phyloP scores from a whole-genome alignment of 2,888 invertebrate species.

The Gymnocheta viridis region DNA sequence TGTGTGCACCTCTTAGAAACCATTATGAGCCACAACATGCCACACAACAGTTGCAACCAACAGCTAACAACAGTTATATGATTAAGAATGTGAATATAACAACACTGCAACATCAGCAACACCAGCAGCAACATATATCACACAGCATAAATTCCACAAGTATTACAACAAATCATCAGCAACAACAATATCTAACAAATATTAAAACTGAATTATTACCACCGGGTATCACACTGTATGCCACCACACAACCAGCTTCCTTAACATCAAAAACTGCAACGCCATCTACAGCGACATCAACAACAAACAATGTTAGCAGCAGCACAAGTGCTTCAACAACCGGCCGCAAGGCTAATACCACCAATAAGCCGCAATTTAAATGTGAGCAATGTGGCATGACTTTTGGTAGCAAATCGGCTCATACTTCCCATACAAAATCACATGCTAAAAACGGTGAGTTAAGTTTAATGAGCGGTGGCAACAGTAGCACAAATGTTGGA shows the following conservation, averaged over 20 bases:
- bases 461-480: conserved; percentile 56
- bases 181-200: conserved; percentile 69
- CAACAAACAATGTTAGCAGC: conserved; percentile 64
- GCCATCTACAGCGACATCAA: conserved; percentile 24
- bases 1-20: conserved; percentile 76
- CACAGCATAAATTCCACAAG: conserved; percentile 74
- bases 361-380: conserved; percentile 83
- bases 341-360: conserved; percentile 73
- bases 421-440: conserved; percentile 87
- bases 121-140: conserved; percentile 70
- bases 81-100: conserved; percentile 60
- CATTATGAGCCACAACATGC: conserved; percentile 68
- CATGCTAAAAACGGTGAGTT: conserved; percentile 83
- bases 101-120: conserved; percentile 55
- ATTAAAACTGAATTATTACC: conserved; percentile 74
- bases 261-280: conserved; percentile 34
- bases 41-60: conserved; percentile 72
- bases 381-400: conserved; percentile 89
- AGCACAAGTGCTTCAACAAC: conserved; percentile 55
- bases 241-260: conserved; percentile 68
- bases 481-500: conserved; percentile 51
- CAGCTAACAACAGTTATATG: conserved; percentile 62
- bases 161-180: conserved; percentile 71
- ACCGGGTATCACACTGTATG: conserved; percentile 67
- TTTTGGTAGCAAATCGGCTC: conserved; percentile 89